Conservation (phyloP, 2,797 vertebrate genomes). For the Protonibea diacanthus region DNA sequence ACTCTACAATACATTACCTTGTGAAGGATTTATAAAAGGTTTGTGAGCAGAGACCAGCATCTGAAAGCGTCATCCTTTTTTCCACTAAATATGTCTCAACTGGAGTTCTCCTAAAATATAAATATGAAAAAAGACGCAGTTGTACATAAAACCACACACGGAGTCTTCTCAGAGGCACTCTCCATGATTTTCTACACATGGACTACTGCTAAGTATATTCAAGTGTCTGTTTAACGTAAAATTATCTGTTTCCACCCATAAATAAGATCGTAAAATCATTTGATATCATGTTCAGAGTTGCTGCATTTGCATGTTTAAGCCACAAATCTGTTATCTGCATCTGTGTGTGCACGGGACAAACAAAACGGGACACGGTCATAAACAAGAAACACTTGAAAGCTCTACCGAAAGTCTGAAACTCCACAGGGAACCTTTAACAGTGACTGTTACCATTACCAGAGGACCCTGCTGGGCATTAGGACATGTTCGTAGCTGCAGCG, state of each 20-base stretch:
- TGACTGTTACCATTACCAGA: conserved; percentile 12
- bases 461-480: conserved; percentile 28
- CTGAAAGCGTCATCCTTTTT: conserved; percentile 19
- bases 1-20: conserved; percentile 33
- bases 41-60: conserved; percentile 12
- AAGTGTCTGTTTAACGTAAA: not conserved
- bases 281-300: not conserved
- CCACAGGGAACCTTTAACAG: conserved; percentile 13
- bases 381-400: not conserved
- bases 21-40: conserved; percentile 36
- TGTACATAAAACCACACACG: not conserved
- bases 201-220: not conserved
- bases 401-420: not conserved
- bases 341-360: not conserved
- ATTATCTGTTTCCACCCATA: not conserved
- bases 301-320: not conserved
- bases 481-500: conserved; percentile 61
- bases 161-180: not conserved
- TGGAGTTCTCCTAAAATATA: conserved; percentile 24
- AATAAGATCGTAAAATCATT: not conserved
- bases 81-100: conserved; percentile 1
- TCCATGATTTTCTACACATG: not conserved
- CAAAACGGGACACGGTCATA: not conserved
- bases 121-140: not conserved
- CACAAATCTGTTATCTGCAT: conserved; percentile 1